phyloP scores from a whole-genome alignment of 2,888 invertebrate species.

The Lacanobia wlatinum region DNA sequence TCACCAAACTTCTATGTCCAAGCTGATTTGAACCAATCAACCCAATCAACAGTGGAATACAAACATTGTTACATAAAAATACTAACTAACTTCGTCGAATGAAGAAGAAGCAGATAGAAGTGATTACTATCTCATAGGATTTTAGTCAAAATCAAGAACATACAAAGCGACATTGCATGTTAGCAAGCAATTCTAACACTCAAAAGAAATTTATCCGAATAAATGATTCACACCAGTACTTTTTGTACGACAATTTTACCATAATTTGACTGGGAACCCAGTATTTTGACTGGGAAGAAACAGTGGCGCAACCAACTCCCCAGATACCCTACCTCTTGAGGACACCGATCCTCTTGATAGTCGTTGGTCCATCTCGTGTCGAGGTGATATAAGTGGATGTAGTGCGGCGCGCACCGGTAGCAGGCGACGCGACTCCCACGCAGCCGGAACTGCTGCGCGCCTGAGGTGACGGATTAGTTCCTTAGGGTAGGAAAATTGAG shows the following conservation, averaged over 20 bases:
- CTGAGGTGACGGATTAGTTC: constrained; percentile 52
- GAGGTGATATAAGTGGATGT: constrained; percentile 9
- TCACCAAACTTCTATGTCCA: not conserved
- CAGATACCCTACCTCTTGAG: not conserved
- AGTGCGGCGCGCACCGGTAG: constrained; percentile 32
- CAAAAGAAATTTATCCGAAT: too few species aligned
- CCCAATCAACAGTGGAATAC: not conserved
- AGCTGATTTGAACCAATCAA: not conserved
- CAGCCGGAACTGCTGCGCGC: constrained; percentile 23
- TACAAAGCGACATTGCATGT: not conserved
- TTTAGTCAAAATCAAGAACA: not conserved
- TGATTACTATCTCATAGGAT: not conserved
- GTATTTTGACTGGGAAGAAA: too few species aligned
- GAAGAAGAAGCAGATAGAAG: not conserved
- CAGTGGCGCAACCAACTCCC: too few species aligned
- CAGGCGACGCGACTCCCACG: constrained; percentile 17
- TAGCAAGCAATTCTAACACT: not conserved
- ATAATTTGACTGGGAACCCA: too few species aligned
- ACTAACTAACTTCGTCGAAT: not conserved
- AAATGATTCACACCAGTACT: too few species aligned
- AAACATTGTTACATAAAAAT: too few species aligned
- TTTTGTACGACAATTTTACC: too few species aligned
- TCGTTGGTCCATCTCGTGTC: not conserved
- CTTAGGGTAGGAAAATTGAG: constrained; percentile 24
- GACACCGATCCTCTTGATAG: not conserved